A percentile compares a stretch with the other conserved stretches of the same genome.
Evolutionary conservation across 1,140 invertebrate species (phyloP).

Genomic region (Prorops nasuta): DNA sequence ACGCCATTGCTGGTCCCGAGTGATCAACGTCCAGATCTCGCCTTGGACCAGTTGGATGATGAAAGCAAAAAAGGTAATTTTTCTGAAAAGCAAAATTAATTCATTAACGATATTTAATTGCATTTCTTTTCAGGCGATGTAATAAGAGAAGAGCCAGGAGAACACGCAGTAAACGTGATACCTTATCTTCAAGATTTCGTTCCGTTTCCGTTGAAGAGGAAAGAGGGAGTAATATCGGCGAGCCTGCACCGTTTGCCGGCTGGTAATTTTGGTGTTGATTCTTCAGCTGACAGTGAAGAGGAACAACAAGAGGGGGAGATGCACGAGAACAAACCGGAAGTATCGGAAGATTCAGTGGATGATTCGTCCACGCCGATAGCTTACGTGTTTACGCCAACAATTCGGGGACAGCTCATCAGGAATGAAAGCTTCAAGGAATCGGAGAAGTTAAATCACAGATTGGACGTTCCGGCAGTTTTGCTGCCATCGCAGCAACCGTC

Average conservation of each 20-base stretch:
- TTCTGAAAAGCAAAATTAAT: no score
- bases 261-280: no score
- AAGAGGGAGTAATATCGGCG: conserved; percentile 38
- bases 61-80: not conserved
- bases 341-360: not conserved
- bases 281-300: no score
- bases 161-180: conserved; percentile 53
- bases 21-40: conserved; percentile 35
- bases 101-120: no score
- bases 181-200: conserved; percentile 58
- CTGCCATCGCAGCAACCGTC: conserved; percentile 51
- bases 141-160: conserved; percentile 18
- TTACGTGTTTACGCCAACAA: conserved; percentile 49
- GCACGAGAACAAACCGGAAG: no score
- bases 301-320: no score
- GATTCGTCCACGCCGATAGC: conserved; percentile 44
- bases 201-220: conserved; percentile 52
- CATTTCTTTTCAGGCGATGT: no score
- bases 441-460: not conserved
- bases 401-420: conserved; percentile 19
- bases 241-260: conserved; percentile 41
- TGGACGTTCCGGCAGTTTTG: conserved; percentile 32
- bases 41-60: not conserved
- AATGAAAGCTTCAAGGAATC: not conserved
- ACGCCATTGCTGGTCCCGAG: conserved; percentile 47